These are phyloP conservation scores for Salarias fasciatus DNA, from an alignment of 2,797 vertebrate genomes.

Conservation along the genomic window DNA sequence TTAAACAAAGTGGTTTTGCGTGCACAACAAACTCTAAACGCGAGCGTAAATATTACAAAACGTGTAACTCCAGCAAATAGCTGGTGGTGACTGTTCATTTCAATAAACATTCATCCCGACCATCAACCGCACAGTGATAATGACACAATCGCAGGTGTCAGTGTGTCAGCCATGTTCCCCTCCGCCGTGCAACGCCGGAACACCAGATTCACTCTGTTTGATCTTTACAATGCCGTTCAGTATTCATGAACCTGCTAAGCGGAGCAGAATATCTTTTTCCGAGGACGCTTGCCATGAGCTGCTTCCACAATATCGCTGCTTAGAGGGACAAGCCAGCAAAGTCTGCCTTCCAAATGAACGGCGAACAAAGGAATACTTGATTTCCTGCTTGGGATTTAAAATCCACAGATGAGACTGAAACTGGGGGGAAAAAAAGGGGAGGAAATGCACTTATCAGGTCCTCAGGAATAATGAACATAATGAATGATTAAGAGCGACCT, in stretches of 20 bases:
- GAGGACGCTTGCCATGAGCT: conserved; percentile 69
- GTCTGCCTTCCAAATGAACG: conserved; percentile 66
- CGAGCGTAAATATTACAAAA: conserved; percentile 41
- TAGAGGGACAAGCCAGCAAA: conserved; percentile 60
- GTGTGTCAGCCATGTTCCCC: conserved; percentile 53
- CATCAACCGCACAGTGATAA: conserved; percentile 44
- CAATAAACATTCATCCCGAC: conserved; percentile 57
- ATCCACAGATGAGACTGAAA: conserved; percentile 52
- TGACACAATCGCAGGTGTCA: conserved; percentile 67
- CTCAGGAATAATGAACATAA: conserved; percentile 61
- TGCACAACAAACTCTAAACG: conserved; percentile 45
- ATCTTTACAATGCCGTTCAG: conserved; percentile 75
- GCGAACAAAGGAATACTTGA: conserved; percentile 69
- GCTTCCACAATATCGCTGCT: conserved; percentile 70
- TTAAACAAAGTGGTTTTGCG: conserved; percentile 53
- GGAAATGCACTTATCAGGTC: conserved; percentile 52
- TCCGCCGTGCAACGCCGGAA: conserved; percentile 42
- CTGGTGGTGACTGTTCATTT: conserved; percentile 48
- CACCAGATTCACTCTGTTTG: conserved; percentile 65
- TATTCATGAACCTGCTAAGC: conserved; percentile 79
- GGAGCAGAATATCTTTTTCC: conserved; percentile 73
- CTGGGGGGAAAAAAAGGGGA: conserved; percentile 19
- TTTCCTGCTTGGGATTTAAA: conserved; percentile 63
- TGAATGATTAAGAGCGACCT: conserved; percentile 49
- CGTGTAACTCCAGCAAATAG: conserved; percentile 42